These are phyloP conservation scores for Nomada flava DNA, from an alignment of 2,888 invertebrate species.

Conservation along the genomic window DNA sequence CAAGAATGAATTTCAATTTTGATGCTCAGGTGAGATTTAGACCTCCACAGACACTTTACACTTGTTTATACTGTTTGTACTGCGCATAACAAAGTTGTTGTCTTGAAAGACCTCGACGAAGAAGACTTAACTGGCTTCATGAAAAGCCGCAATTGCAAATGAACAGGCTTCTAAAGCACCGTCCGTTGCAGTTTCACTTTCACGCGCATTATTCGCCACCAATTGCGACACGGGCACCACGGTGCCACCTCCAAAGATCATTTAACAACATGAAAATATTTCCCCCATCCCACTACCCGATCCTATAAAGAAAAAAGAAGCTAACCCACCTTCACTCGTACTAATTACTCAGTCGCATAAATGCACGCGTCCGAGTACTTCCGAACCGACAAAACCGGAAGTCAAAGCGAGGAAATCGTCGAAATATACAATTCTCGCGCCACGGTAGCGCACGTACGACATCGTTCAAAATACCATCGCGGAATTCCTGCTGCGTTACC, in stretches of 20 bases:
- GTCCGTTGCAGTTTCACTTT: background rate
- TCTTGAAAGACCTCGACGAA: background rate
- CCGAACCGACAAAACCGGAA: too few species aligned
- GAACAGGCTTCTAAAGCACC: background rate
- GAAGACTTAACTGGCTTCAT: background rate
- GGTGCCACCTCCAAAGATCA: too few species aligned
- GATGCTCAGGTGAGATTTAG: background rate
- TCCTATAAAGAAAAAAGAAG: background rate
- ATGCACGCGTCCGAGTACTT: too few species aligned
- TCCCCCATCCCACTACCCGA: too few species aligned
- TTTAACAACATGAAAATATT: too few species aligned
- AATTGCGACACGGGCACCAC: background rate
- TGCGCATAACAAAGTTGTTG: background rate
- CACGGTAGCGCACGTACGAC: background rate
- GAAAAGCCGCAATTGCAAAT: background rate
- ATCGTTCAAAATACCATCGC: background rate
- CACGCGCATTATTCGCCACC: background rate
- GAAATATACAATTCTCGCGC: conserved; percentile 18
- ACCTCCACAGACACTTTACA: too few species aligned
- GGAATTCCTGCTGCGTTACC: background rate
- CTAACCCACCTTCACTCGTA: background rate
- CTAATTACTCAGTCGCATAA: background rate
- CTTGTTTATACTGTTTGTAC: background rate
- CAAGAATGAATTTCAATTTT: background rate
- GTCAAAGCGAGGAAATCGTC: background rate